Conservation (phyloP, 1,140 invertebrate species). For the Harpegnathos saltator region DNA sequence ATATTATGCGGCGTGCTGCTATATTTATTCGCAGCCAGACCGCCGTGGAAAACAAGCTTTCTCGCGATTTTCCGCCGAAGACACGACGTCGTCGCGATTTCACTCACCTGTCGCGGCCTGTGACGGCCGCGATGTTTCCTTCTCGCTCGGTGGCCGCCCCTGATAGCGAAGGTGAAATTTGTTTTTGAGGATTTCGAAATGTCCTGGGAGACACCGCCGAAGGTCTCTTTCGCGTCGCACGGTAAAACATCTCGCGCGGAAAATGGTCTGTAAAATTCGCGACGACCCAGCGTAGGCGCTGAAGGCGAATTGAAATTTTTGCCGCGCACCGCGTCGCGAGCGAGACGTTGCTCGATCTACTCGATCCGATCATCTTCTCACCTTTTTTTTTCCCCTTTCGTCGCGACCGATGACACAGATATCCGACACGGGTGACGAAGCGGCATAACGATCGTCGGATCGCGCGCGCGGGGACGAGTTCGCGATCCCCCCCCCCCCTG, state of each 20-base stretch:
- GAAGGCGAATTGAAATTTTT: too few species aligned
- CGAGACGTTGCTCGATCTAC: too few species aligned
- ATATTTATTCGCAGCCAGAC: constrained; percentile 53
- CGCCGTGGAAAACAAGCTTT: constrained; percentile 26
- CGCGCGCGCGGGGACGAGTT: constrained; percentile 44
- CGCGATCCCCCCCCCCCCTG: constrained; percentile 10
- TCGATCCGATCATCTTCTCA: too few species aligned
- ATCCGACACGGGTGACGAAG: not conserved
- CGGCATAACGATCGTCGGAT: not conserved
- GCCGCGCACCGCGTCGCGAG: too few species aligned
- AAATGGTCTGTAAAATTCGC: too few species aligned
- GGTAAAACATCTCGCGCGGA: too few species aligned
- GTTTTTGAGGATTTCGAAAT: too few species aligned
- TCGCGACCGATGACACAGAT: not conserved
- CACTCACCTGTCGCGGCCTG: not conserved
- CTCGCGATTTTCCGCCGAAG: constrained; percentile 45
- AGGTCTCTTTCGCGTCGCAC: too few species aligned
- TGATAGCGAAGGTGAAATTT: too few species aligned
- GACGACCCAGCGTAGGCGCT: too few species aligned
- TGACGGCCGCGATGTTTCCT: not conserved
- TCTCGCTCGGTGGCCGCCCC: too few species aligned
- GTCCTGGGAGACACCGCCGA: too few species aligned
- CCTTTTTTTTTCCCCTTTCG: not conserved
- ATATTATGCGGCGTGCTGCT: constrained; percentile 50
- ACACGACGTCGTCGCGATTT: not conserved